phyloP scores from a whole-genome alignment of 2,113 vertebrate species.

The Notarius lentiginosus region DNA sequence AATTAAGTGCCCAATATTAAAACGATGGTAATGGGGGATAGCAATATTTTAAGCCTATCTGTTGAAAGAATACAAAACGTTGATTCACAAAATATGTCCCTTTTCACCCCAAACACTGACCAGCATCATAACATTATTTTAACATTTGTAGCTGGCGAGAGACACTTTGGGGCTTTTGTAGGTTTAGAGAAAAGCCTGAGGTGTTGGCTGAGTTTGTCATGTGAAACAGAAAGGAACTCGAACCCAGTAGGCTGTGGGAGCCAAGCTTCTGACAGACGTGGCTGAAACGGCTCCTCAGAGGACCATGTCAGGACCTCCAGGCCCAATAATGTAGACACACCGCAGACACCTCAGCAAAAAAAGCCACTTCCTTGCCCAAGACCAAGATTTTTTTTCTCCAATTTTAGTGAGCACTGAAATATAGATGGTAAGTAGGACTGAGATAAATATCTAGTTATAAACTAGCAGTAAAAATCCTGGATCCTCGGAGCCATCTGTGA shows the following conservation, averaged over 20 bases:
- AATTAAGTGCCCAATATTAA: slow-evolving; percentile 38
- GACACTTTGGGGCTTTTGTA: slow-evolving; percentile 55
- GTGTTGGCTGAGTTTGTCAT: slow-evolving; percentile 75
- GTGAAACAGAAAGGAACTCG: slow-evolving; percentile 70
- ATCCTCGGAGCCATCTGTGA: slow-evolving; percentile 45
- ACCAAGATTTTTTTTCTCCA: slow-evolving; percentile 48
- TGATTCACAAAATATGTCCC: slow-evolving; percentile 58
- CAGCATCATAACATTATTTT: slow-evolving; percentile 65
- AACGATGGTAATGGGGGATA: slow-evolving; percentile 33
- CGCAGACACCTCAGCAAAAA: slow-evolving; percentile 54
- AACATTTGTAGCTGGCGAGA: slow-evolving; percentile 61
- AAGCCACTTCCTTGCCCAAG: slow-evolving; percentile 45
- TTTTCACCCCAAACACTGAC: slow-evolving; percentile 48
- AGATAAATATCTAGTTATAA: slow-evolving; percentile 44
- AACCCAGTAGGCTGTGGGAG: slow-evolving; percentile 63
- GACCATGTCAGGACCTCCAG: slow-evolving; percentile 60
- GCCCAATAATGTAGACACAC: slow-evolving; percentile 59
- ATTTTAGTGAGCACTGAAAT: slow-evolving; percentile 47
- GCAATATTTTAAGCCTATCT: slow-evolving; percentile 44
- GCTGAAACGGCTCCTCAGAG: slow-evolving; percentile 63
- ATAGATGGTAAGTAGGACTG: slow-evolving; percentile 42
- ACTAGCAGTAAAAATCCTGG: slow-evolving; percentile 53
- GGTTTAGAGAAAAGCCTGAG: slow-evolving; percentile 67
- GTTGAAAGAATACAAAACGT: slow-evolving; percentile 59
- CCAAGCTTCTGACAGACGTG: slow-evolving; percentile 71